Evolutionary conservation across 1,140 invertebrate species (phyloP), one percentile per base, ranked within the genome.

Genomic region (Drosophila pallidifrons): DNA sequence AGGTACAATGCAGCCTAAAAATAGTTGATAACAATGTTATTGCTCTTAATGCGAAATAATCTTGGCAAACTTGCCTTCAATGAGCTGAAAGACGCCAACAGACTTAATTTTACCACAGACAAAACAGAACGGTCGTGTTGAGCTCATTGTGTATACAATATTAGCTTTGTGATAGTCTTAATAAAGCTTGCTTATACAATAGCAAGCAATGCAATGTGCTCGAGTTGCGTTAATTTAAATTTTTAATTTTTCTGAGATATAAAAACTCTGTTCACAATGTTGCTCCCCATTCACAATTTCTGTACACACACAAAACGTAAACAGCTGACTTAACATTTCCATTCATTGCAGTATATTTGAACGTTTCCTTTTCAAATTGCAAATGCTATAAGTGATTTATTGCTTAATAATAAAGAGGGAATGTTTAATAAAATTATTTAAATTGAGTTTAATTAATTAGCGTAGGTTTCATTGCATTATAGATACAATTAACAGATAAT

Each of bases 61-160:
- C 7, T 10, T 38, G 13, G 7, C 15, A 8, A 45, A 45, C 52
- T 64, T 45, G 54, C 83, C 83, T 75, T 87, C 82, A 38, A 87
- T 87, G 1, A 87, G 77, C 70, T 87, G 82, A 35, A 82, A 80
- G 28, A 88, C 82, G 11, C 83, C 83, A 43, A 83, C 83, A 7
- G 83, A 67, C 61, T 87, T 87, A 0, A 72, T 45, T 43, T 88
- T 87, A 5, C 82, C 82, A 61, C 82, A 87, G 61, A 87, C 80
- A 47, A 87, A 87, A 76, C 82, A 87, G 45, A 82, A 81, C 10
- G 72, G 77, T 10, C 82, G 77, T 51, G 77, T 41, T 46, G 75
- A 55, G 47, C 82, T 86, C 82, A 86, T 87, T 41, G 57, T 60
- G 16, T 1, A 15, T 55, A 32, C 4, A 15, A 20, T 59, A 20